Base-by-base conservation (phyloP, 2,113 vertebrate species). In the Megatriorchis doriae region DNA sequence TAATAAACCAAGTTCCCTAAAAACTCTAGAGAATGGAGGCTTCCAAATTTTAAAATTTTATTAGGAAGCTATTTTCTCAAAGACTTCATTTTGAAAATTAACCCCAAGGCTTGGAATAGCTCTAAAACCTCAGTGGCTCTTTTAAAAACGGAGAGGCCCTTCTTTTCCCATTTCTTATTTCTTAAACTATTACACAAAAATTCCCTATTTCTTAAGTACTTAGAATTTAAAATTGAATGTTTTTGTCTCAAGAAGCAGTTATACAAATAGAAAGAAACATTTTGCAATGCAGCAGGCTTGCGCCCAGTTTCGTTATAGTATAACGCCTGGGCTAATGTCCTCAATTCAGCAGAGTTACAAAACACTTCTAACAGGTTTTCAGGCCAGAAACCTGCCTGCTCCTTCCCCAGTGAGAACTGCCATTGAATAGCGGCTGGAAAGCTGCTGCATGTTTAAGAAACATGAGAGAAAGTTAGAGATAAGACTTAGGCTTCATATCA, bases 1-100 rank as follows among this genome's bases (percentile, higher is more conserved):
- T 65, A 81, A 91, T 88, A 90, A 96, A 80, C 42, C 34, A 43
- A 86, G 38, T 65, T 90, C 23, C 27, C 38, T 73, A 66, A 86
- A 91, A 88, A 52, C 65, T 79, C 72, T n/a, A 36, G 80, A 91
- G 79, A 78, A 84, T 1, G 50, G 26, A 78, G 43, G 14, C 27
- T 90, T 96, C 75, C 67, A 97, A 91, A 89, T 85, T 78, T 82
- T 71, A 83, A 86, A 88, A 61, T 88, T 62, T 83, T 90, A 93
- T 93, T 86, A 94, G 82, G 66, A 94, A 95, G 70, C 19, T 92
- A 48, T 94, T 94, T 90, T 88, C 78, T 63, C 31, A 68, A 90
- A 93, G 32, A 73, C 27, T 63, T 86, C 14, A 38, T 80, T 95
- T 89, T 52, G 66, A 88, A 96, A 95, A 95, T 88, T n/a, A 93